phyloP scores from a whole-genome alignment of 2,888 invertebrate species.

The Amorpha juglandis region DNA sequence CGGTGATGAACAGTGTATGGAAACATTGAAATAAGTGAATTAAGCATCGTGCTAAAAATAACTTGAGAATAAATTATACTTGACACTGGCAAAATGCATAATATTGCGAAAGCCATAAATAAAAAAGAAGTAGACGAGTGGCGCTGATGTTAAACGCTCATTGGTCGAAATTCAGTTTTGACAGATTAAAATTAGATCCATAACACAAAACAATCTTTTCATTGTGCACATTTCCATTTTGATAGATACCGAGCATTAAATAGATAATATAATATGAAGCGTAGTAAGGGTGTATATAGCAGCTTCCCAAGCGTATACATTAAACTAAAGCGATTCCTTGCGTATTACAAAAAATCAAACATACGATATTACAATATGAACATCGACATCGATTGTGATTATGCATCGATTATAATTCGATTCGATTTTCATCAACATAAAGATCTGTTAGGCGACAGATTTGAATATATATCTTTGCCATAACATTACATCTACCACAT shows the following conservation, averaged over 20 bases:
- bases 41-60: too few species aligned
- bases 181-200: too few species aligned
- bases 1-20: too few species aligned
- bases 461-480: neutral
- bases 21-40: too few species aligned
- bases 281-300: neutral
- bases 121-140: too few species aligned
- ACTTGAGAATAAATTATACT: too few species aligned
- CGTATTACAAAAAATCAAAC: neutral
- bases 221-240: too few species aligned
- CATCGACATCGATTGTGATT: neutral
- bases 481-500: conserved; percentile 35
- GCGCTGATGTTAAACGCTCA: too few species aligned
- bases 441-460: neutral
- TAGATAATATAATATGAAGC: neutral
- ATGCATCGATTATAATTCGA: neutral
- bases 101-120: too few species aligned
- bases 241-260: neutral
- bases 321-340: neutral
- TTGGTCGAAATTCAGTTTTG: too few species aligned
- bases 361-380: conserved; percentile 7
- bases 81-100: too few species aligned
- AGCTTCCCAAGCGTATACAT: neutral
- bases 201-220: too few species aligned
- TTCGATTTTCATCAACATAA: neutral